These are phyloP conservation scores for Nesoenas mayeri DNA, from an alignment of 2,113 vertebrate species.

Conservation along the genomic window DNA sequence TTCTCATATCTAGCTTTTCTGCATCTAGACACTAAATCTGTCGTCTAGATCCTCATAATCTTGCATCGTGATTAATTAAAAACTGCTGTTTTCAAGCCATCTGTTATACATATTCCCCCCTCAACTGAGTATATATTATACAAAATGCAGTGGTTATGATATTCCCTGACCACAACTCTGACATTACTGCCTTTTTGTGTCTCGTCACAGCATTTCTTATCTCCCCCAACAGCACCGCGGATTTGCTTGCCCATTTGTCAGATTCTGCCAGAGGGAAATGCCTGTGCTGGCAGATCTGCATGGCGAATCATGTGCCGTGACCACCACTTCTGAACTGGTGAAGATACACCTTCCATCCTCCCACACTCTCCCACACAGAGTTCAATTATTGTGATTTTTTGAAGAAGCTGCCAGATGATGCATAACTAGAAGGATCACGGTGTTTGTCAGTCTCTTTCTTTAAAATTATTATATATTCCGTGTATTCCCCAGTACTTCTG, in stretches of 20 bases:
- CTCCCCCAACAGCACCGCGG: neutral
- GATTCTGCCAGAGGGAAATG: neutral
- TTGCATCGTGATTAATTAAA: constrained; percentile 46
- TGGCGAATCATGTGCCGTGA: neutral
- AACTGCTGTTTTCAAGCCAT: constrained; percentile 47
- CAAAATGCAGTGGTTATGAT: neutral
- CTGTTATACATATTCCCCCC: neutral
- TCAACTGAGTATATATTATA: neutral
- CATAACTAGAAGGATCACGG: neutral
- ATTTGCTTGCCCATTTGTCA: constrained; percentile 49
- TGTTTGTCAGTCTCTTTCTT: neutral
- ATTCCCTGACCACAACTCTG: constrained; percentile 9
- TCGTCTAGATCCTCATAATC: constrained; percentile 44
- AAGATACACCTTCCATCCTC: neutral
- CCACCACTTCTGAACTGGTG: neutral
- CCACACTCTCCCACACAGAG: neutral
- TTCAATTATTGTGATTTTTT: neutral
- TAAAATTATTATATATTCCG: neutral
- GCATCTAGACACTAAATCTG: constrained; percentile 53
- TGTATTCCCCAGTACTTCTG: neutral
- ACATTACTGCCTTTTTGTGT: neutral
- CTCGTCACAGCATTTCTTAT: constrained; percentile 17
- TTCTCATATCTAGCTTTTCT: constrained; percentile 17
- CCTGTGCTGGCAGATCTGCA: neutral
- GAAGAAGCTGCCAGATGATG: neutral